These are phyloP conservation scores for Cataglyphis rosenhaueri DNA, from an alignment of 2,888 invertebrate species.

Conservation along the genomic window DNA sequence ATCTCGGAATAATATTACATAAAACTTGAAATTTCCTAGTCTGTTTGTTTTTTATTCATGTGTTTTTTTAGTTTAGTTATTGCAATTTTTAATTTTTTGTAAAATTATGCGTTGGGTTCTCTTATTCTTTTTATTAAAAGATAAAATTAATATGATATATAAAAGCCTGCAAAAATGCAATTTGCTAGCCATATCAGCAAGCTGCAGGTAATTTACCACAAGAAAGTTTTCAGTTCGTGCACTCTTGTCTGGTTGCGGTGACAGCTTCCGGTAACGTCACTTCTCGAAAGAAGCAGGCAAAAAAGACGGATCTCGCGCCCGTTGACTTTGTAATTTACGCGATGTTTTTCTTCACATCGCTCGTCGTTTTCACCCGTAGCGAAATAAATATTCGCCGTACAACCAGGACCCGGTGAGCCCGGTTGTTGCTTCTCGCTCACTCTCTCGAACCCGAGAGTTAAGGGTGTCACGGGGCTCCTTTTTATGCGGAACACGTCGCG, in stretches of 20 bases:
- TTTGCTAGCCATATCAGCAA: conserved; percentile 1
- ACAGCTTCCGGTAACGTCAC: neutral
- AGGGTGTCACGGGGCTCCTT: conserved; percentile 29
- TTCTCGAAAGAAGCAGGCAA: conserved; percentile 36
- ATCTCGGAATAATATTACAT: conserved; percentile 1
- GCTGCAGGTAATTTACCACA: neutral
- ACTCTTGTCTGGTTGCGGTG: neutral
- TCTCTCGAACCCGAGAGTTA: conserved; percentile 24
- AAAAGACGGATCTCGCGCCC: conserved; percentile 55
- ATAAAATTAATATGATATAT: neutral
- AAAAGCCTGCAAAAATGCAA: neutral
- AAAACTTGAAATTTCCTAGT: neutral
- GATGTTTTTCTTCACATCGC: conserved; percentile 55
- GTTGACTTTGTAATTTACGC: conserved; percentile 75
- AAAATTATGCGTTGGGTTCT: neutral
- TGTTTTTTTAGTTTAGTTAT: neutral
- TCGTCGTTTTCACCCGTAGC: conserved; percentile 32
- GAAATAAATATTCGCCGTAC: conserved; percentile 61
- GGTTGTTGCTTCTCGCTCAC: conserved; percentile 26
- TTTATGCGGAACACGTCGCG: conserved; percentile 65
- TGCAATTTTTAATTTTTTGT: conserved; percentile 9
- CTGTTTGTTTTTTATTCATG: neutral
- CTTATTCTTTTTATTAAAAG: neutral
- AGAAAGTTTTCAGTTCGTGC: neutral
- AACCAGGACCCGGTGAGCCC: conserved; percentile 23